Percentiles rank a stretch among this genome's conserved stretches.
Conservation (phyloP, 2,888 invertebrate genomes). For the Lochmaea capreae region DNA sequence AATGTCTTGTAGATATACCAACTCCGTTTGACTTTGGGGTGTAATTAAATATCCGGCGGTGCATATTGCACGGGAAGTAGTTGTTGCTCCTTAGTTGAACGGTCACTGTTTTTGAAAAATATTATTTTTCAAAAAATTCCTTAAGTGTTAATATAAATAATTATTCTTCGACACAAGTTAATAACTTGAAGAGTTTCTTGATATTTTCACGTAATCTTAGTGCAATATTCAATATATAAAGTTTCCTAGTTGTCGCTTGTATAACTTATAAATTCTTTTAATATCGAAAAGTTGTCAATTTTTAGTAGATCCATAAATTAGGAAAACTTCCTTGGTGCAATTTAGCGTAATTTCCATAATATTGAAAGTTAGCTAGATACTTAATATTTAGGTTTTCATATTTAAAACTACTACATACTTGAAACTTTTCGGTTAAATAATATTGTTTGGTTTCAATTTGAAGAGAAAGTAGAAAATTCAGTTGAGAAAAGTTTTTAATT, state of each 20-base stretch:
- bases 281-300: background rate
- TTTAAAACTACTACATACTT: background rate
- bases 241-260: background rate
- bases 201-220: background rate
- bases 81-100: too few species aligned
- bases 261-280: background rate
- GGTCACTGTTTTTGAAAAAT: too few species aligned
- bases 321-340: background rate
- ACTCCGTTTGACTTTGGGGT: too few species aligned
- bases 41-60: too few species aligned
- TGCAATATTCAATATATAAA: background rate
- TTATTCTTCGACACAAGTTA: too few species aligned
- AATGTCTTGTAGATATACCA: too few species aligned
- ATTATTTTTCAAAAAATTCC: too few species aligned
- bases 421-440: background rate
- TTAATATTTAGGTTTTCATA: background rate
- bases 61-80: too few species aligned
- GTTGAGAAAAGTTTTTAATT: too few species aligned
- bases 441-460: background rate
- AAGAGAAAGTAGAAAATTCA: too few species aligned
- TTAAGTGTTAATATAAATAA: too few species aligned
- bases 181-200: background rate
- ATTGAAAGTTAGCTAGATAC: background rate
- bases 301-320: background rate
- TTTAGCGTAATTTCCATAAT: background rate